Percentiles rank a stretch among this genome's conserved stretches.
These are phyloP conservation scores for Cantharis flavilabris DNA, from an alignment of 2,888 invertebrate genomes.

Conservation along the genomic window DNA sequence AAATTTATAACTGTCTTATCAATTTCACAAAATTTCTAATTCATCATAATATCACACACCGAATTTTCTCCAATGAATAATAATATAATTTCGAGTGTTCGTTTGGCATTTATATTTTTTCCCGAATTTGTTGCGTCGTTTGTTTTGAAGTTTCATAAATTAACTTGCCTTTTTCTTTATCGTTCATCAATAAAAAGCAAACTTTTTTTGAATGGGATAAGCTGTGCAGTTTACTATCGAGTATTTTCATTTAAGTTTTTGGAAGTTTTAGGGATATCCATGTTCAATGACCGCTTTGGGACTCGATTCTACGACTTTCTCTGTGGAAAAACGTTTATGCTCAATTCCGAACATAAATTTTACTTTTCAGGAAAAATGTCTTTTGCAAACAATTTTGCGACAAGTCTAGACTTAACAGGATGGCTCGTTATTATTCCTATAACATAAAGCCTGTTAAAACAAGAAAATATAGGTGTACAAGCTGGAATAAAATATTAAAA, in stretches of 20 bases:
- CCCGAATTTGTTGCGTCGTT: not conserved
- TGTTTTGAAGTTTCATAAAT: not conserved
- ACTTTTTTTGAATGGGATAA: not conserved
- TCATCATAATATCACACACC: not conserved
- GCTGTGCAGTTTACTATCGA: not conserved
- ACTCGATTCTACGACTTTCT: constrained; percentile 24
- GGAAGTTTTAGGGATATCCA: constrained; percentile 19
- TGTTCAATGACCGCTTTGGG: constrained; percentile 28
- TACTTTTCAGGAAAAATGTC: constrained; percentile 17
- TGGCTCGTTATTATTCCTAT: constrained; percentile 6
- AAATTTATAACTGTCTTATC: constrained; percentile 16
- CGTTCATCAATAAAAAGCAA: not conserved
- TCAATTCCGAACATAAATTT: constrained; percentile 24
- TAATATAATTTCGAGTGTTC: not conserved
- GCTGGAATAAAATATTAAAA: constrained; percentile 24
- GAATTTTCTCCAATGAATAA: not conserved
- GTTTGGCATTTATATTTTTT: not conserved
- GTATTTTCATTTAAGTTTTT: constrained; percentile 19
- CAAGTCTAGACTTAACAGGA: constrained; percentile 19
- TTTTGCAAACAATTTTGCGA: constrained; percentile 19
- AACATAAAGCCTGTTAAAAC: constrained; percentile 15
- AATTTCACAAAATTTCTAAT: not conserved
- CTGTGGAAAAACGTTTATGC: constrained; percentile 22
- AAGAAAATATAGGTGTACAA: constrained; percentile 3
- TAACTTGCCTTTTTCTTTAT: not conserved